phyloP scores from a whole-genome alignment of 2,113 vertebrate genomes.

The Lipotes vexillifer region DNA sequence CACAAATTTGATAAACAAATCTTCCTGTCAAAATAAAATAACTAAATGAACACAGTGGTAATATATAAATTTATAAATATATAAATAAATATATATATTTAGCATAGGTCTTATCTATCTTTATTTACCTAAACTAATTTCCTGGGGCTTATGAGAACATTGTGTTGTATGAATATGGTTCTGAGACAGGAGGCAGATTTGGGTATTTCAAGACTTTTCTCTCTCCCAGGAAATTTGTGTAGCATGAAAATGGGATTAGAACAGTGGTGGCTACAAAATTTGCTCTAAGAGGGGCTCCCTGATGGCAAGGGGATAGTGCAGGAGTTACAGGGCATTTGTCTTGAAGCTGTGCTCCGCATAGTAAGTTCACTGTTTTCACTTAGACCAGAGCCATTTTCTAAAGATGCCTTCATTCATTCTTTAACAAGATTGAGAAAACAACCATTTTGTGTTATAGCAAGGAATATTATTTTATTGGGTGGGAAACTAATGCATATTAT shows the following conservation, averaged over 20 bases:
- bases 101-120: neutral
- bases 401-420: neutral
- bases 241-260: neutral
- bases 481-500: neutral
- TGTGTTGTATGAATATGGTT: neutral
- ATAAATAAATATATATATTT: neutral
- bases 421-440: neutral
- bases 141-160: neutral
- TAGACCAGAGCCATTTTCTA: neutral
- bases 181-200: neutral
- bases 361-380: neutral
- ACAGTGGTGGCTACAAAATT: neutral
- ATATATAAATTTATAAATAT: neutral
- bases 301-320: neutral
- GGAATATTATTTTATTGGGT: neutral
- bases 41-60: neutral
- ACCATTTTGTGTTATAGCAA: neutral
- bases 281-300: neutral
- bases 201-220: neutral
- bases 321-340: neutral
- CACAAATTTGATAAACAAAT: too few relatives aligned
- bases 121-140: conserved; percentile 12
- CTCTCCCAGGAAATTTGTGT: neutral
- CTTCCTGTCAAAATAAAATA: too few relatives aligned
- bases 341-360: neutral